Evolutionary conservation across 1,140 invertebrate species (phyloP), one percentile per base, ranked within the genome.

Genomic region (Pseudobourletiella spinata): DNA sequence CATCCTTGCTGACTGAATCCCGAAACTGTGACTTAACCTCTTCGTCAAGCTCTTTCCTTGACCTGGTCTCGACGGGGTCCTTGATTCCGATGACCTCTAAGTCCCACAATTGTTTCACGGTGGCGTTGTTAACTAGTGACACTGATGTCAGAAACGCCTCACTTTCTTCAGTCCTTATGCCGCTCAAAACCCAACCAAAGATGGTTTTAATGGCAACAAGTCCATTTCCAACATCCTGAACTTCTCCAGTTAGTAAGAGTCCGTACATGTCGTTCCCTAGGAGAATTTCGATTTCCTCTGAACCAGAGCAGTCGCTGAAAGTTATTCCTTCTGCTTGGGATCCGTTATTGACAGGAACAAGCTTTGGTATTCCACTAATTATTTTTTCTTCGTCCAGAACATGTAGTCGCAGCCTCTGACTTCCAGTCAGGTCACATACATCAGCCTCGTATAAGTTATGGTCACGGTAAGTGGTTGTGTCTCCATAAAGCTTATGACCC

Each of bases 41-140:
- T 20, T 56, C 8, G 11, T 29, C 42, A 0, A 55, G 11, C 4
- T 46, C 24, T 1, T 0, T 1, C 26, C 11, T 50, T 3, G 58
- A 28, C 6, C 35, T 50, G 3, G 16, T 39, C 44, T 59, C 58
- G 8, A 29, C 22, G 11, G 58, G 58, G 39, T 59, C 58, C 46
- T 22, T 59, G 18, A 52, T 60, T 0, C 46, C 59, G 0, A 60
- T 22, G 25, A 24, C 29, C 29, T 42, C 54, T 1, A 60, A 30
- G 2, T 14, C 15, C 48, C 48, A 52, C 0, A 60, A 2, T 18
- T 60, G 28, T n/a, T 52, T 26, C 2, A 35, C 20, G n/a, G 25
- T 20, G 0, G n/a, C 3, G 8, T 3, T 2, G 8, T 2, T 46
- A 0, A 42, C 26, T 15, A 58, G 15, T 1, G 25, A 3, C 1